Evolutionary conservation across 2,113 vertebrate species (phyloP).

Genomic region (Suricata suricatta): DNA sequence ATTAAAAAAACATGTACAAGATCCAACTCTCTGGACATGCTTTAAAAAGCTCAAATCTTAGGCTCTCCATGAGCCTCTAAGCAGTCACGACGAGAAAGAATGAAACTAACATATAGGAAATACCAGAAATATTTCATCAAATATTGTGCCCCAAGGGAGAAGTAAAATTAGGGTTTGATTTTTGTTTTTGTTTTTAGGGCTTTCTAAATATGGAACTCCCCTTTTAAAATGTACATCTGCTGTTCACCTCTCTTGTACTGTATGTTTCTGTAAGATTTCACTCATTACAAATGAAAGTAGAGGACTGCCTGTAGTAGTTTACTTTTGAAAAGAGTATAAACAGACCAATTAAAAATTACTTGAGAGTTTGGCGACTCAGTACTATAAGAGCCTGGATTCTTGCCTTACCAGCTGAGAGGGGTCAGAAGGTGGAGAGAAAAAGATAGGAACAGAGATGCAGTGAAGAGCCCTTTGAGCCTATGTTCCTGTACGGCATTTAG

Average conservation of each 20-base stretch:
- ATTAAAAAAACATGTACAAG: slow-evolving; percentile 23
- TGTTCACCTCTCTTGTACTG: not conserved
- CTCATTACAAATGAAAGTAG: slow-evolving; percentile 28
- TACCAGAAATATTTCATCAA: not conserved
- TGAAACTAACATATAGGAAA: not conserved
- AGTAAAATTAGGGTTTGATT: not conserved
- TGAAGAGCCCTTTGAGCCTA: not conserved
- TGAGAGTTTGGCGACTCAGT: not conserved
- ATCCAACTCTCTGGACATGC: not conserved
- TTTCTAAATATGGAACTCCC: not conserved
- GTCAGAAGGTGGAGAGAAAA: not conserved
- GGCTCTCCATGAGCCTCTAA: not conserved
- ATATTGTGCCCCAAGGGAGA: not conserved
- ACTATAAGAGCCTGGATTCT: not conserved
- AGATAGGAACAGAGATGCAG: not conserved
- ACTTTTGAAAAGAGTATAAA: not conserved
- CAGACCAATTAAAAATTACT: not conserved
- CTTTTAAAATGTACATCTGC: not conserved
- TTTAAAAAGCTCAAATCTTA: not conserved
- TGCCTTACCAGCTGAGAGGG: not conserved
- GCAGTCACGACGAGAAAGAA: not conserved
- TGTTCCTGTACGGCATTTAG: not conserved
- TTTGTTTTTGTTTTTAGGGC: not conserved
- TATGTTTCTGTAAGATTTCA: not conserved
- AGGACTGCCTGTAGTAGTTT: slow-evolving; percentile 62